Evolutionary conservation across 2,113 vertebrate species (phyloP).

Genomic region (Chroicocephalus ridibundus): DNA sequence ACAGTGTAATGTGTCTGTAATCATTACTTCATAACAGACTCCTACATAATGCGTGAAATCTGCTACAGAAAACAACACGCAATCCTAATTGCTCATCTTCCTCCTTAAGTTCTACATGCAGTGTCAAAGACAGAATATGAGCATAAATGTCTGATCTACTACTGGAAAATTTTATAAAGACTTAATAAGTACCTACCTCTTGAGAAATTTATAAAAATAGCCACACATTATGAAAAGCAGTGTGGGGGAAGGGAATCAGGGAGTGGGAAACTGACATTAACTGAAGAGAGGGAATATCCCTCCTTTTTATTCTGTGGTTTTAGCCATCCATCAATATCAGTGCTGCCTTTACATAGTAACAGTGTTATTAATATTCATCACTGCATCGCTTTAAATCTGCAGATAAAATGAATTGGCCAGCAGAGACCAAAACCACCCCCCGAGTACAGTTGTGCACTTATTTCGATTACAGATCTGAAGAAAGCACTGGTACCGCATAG

Average conservation of each 20-base stretch:
- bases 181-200: background rate
- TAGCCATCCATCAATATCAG: constrained; percentile 40
- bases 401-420: constrained; percentile 62
- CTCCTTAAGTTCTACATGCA: background rate
- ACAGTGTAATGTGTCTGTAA: background rate
- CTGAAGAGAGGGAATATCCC: background rate
- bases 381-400: constrained; percentile 31
- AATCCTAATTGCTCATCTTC: background rate
- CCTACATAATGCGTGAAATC: background rate
- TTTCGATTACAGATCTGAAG: constrained; percentile 50
- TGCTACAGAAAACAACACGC: background rate
- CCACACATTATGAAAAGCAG: background rate
- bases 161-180: background rate
- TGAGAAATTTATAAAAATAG: background rate
- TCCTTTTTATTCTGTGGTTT: background rate
- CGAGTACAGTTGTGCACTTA: constrained; percentile 29
- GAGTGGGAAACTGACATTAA: background rate
- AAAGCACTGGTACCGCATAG: background rate
- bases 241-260: background rate
- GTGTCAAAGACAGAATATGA: background rate
- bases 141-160: background rate
- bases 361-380: constrained; percentile 60
- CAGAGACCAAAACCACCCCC: background rate
- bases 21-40: background rate
- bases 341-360: constrained; percentile 49